These are phyloP conservation scores for Odocoileus hemionus DNA, from an alignment of 2,113 vertebrate species.

Conservation along the genomic window DNA sequence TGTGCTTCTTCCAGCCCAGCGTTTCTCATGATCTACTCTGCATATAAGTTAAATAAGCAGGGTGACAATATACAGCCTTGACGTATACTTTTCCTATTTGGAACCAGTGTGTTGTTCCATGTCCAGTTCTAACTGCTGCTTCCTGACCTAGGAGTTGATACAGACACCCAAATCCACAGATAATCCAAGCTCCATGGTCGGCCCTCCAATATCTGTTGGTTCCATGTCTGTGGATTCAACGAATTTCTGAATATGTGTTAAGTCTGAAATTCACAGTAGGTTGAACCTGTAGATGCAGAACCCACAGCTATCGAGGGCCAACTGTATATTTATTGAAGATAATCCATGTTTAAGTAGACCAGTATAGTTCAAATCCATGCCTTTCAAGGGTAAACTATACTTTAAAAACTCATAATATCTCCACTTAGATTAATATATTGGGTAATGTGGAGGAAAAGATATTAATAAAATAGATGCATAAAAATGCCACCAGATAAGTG, in stretches of 20 bases:
- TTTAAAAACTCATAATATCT: background rate
- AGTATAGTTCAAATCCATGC: background rate
- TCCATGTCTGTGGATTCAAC: too few species aligned
- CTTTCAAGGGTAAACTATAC: background rate
- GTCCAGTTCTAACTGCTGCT: too few species aligned
- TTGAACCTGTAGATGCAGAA: background rate
- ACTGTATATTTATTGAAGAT: background rate
- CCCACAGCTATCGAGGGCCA: background rate
- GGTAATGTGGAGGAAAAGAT: background rate
- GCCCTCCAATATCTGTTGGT: background rate
- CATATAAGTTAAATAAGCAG: too few species aligned
- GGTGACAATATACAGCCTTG: too few species aligned
- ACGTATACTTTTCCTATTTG: too few species aligned
- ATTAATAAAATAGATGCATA: background rate
- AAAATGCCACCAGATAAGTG: background rate
- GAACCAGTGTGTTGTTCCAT: too few species aligned
- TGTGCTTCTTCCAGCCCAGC: too few species aligned
- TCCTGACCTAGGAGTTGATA: background rate
- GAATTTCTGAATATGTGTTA: background rate
- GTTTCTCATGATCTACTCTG: too few species aligned
- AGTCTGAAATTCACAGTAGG: background rate
- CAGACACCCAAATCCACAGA: background rate
- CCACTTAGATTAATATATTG: background rate
- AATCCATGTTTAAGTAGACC: background rate
- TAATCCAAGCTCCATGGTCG: background rate